Conservation (phyloP, 2,797 vertebrate genomes). For the Spizella passerina region DNA sequence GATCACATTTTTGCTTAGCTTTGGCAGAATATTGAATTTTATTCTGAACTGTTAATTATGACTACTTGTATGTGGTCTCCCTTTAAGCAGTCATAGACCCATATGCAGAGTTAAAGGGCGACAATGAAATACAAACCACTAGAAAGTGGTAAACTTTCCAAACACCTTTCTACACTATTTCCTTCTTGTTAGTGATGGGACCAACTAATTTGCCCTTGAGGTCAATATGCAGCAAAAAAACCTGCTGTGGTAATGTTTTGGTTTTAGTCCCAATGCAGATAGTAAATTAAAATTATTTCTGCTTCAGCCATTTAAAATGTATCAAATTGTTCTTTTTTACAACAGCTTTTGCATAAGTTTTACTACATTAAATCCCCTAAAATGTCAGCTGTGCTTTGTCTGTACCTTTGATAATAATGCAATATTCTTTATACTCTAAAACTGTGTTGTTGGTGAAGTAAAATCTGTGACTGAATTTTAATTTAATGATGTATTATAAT, state of each 20-base stretch:
- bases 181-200: background rate
- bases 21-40: background rate
- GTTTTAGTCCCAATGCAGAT: slow-evolving; percentile 6
- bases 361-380: background rate
- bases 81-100: background rate
- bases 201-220: background rate
- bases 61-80: background rate
- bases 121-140: background rate
- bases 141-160: slow-evolving; percentile 1
- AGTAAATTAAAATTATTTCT: slow-evolving; percentile 3
- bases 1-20: background rate
- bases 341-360: background rate
- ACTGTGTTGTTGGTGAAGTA: background rate
- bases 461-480: background rate
- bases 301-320: background rate
- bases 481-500: background rate
- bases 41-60: background rate
- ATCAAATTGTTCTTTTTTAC: background rate
- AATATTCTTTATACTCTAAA: background rate
- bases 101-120: background rate
- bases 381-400: background rate
- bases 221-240: background rate
- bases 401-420: background rate
- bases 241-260: background rate
- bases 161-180: background rate